These are phyloP conservation scores for Varroa destructor DNA, from an alignment of 1,140 invertebrate genomes.

Conservation along the genomic window DNA sequence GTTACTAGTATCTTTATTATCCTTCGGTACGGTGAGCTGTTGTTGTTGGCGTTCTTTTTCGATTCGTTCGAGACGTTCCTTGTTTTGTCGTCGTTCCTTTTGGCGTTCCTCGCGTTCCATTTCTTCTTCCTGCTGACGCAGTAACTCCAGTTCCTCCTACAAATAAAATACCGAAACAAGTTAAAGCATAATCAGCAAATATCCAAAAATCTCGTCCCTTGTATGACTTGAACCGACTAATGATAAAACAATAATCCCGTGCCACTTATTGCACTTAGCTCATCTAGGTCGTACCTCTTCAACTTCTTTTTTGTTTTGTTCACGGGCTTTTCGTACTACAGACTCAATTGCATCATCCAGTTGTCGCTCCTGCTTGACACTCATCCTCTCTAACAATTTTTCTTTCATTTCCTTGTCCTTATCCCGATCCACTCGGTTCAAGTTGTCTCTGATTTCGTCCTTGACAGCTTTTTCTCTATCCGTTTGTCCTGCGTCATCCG, in stretches of 20 bases:
- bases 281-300: not conserved
- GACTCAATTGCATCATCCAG: conserved; percentile 13
- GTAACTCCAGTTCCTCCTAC: conserved; percentile 4
- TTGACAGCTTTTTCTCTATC: conserved; percentile 9
- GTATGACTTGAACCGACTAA: no score
- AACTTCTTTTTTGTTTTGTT: conserved; percentile 5
- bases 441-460: conserved; percentile 32
- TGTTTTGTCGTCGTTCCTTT: conserved; percentile 3
- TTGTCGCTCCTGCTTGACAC: conserved; percentile 20
- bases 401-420: conserved; percentile 38
- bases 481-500: no score
- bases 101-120: conserved; percentile 18
- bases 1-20: not conserved
- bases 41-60: not conserved
- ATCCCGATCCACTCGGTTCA: conserved; percentile 26
- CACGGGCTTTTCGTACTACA: not conserved
- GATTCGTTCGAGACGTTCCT: conserved; percentile 6
- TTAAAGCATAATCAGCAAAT: not conserved
- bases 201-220: no score
- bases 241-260: no score
- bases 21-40: not conserved
- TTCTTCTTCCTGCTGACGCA: conserved; percentile 8
- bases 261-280: no score
- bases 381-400: conserved; percentile 34
- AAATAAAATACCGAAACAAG: not conserved